Conservation (phyloP, 2,888 invertebrate species). For the Branchinecta sandiegonensis region DNA sequence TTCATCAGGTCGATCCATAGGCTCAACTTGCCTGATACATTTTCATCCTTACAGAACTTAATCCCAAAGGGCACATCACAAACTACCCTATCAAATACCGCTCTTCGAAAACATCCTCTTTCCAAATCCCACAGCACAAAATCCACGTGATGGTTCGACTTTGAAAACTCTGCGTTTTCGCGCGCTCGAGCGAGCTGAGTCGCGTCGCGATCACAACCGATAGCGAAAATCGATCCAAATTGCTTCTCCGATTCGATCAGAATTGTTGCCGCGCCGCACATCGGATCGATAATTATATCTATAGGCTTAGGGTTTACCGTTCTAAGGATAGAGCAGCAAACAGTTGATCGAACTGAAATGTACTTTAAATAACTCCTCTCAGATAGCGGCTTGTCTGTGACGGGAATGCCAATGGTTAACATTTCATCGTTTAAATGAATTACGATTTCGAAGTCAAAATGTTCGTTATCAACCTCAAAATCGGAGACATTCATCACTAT, state of each 20-base stretch:
- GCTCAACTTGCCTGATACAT: constrained; percentile 9
- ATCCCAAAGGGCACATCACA: constrained; percentile 24
- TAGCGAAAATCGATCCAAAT: constrained; percentile 17
- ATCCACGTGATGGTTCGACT: background rate
- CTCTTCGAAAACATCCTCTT: background rate
- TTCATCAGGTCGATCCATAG: no score
- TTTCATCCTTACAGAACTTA: constrained; percentile 16
- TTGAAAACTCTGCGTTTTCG: constrained; percentile 4
- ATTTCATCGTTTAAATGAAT: constrained; percentile 25
- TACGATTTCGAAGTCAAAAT: constrained; percentile 23
- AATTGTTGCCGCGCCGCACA: constrained; percentile 26
- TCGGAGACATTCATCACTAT: background rate
- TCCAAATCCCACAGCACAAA: constrained; percentile 17
- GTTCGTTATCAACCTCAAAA: constrained; percentile 9
- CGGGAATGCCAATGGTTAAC: constrained; percentile 24
- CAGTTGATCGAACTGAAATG: constrained; percentile 24
- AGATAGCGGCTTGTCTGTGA: constrained; percentile 25
- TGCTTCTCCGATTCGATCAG: constrained; percentile 23
- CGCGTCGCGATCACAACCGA: constrained; percentile 21
- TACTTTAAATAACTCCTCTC: constrained; percentile 23
- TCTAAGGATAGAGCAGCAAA: constrained; percentile 25
- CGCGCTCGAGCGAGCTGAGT: constrained; percentile 19
- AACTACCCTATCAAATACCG: constrained; percentile 21
- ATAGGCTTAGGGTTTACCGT: constrained; percentile 19
- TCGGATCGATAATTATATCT: constrained; percentile 26